Evolutionary conservation across 2,797 vertebrate species (phyloP).

Genomic region (Lerista edwardsae): DNA sequence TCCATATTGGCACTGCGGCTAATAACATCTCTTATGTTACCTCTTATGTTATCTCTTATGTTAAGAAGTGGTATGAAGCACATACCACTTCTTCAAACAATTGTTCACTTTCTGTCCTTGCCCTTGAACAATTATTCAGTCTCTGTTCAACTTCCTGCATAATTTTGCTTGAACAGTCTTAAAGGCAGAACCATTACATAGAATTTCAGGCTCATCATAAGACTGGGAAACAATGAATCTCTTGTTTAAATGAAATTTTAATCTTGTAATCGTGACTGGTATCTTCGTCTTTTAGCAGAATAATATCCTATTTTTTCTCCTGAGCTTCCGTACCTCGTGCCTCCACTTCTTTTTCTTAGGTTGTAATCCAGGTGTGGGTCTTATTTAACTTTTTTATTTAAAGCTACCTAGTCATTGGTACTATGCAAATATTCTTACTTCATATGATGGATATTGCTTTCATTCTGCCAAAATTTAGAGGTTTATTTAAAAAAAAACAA

Average conservation of each 20-base stretch:
- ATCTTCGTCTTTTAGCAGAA: conserved; percentile 66
- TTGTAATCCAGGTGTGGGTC: neutral
- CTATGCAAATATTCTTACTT: neutral
- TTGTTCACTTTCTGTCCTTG: conserved; percentile 66
- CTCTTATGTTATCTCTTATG: too few relatives aligned
- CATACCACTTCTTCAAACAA: conserved; percentile 66
- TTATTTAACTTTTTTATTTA: neutral
- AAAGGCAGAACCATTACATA: conserved; percentile 62
- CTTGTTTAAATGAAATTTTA: conserved; percentile 46
- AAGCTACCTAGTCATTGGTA: neutral
- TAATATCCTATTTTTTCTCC: conserved; percentile 46
- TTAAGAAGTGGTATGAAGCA: too few relatives aligned
- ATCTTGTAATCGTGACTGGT: conserved; percentile 68
- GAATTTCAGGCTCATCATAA: conserved; percentile 59
- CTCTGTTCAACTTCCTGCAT: conserved; percentile 52
- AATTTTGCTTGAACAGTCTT: conserved; percentile 62
- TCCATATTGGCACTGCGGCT: conserved; percentile 69
- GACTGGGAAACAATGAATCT: conserved; percentile 62
- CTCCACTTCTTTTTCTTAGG: neutral
- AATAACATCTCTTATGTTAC: conserved; percentile 69
- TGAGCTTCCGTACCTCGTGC: too few relatives aligned
- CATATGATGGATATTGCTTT: neutral
- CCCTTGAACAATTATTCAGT: conserved; percentile 66
- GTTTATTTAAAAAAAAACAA: neutral
- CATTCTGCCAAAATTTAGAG: neutral